Evolutionary conservation across 2,113 vertebrate genomes (phyloP), one percentile per base, ranked within the genome.

Genomic region (Sapayoa aenigma): DNA sequence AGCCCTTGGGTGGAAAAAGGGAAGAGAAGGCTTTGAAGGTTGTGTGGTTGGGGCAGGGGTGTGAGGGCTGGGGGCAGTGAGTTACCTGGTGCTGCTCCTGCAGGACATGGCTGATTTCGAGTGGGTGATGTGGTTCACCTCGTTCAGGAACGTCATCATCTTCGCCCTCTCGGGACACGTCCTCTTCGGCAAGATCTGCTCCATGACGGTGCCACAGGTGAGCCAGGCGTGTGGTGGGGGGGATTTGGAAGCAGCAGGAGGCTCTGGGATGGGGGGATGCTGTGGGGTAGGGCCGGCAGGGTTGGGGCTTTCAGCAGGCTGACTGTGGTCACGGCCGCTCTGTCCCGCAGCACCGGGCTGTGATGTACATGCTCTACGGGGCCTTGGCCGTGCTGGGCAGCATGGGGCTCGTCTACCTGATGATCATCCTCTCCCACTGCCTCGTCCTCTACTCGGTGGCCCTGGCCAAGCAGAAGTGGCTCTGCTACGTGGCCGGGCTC

Each of bases 91-190:
- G 69, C 62, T 96, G 68, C 78, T 92, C 87, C 83, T 14, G 0
- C 96, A 99, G 99, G 99, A 99, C 0, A 97, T 98, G 5, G 98
- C 99, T 0, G 99, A 99, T 90, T 98, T 99, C 3, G 99, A 99
- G 95, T 99, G 99, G 99, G 97, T 99, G 95, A 99, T 99, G 99
- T 99, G 99, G 99, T 99, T 99, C 96, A 99, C 98, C 72, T 99
- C 98, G 2, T 99, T 99, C 97, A 98, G 99, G 60, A 98, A 98
- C 6, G 52, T 99, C 97, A 99, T 99, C 95, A 30, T 99, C 85
- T 99, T 99, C 3, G 98, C 98, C 22, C 98, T 99, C 52, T 98
- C 98, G 0, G 99, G 99, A 24, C 99, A 99, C 0, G 97, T 99
- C 79, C 98, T 99, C 58, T 99, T 99, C 4, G 99, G 97, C 87